Percentiles rank a stretch among this genome's conserved stretches.
These are phyloP conservation scores for Palaemon carinicauda DNA, from an alignment of 1,140 invertebrate species.

Conservation along the genomic window DNA sequence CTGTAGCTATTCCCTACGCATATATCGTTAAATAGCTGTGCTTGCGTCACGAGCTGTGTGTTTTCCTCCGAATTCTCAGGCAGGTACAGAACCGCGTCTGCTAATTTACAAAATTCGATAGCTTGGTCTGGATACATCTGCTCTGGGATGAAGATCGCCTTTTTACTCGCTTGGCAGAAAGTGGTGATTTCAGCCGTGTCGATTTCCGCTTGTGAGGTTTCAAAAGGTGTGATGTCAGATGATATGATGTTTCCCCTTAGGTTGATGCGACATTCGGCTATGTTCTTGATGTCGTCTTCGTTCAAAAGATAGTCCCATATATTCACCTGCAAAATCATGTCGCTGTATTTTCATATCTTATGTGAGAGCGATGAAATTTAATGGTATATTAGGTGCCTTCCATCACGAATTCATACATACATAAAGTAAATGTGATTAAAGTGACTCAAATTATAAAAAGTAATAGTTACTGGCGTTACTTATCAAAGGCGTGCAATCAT, in stretches of 20 bases:
- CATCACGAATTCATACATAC: too few relatives aligned
- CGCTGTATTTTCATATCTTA: too few relatives aligned
- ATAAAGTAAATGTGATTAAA: too few relatives aligned
- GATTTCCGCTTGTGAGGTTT: neutral
- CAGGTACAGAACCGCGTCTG: neutral
- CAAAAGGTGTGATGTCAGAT: neutral
- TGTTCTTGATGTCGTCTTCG: neutral
- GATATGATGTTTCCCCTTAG: slow-evolving; percentile 11
- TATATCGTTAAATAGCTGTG: neutral
- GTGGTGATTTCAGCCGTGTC: neutral
- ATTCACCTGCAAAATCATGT: neutral
- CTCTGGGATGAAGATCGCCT: neutral
- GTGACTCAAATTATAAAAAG: too few relatives aligned
- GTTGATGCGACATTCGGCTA: neutral
- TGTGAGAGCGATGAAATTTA: too few relatives aligned
- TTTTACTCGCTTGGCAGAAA: neutral
- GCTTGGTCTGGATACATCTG: neutral
- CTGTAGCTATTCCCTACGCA: slow-evolving; percentile 28
- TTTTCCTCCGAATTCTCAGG: slow-evolving; percentile 7
- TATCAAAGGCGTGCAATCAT: too few relatives aligned
- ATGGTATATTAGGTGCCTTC: too few relatives aligned
- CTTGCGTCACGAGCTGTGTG: neutral
- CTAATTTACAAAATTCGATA: neutral
- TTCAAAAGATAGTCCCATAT: slow-evolving; percentile 3
- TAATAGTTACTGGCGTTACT: too few relatives aligned